Conservation (phyloP, 92 coral and sea anemone genomes). For the Zoanthus sociatus region DNA sequence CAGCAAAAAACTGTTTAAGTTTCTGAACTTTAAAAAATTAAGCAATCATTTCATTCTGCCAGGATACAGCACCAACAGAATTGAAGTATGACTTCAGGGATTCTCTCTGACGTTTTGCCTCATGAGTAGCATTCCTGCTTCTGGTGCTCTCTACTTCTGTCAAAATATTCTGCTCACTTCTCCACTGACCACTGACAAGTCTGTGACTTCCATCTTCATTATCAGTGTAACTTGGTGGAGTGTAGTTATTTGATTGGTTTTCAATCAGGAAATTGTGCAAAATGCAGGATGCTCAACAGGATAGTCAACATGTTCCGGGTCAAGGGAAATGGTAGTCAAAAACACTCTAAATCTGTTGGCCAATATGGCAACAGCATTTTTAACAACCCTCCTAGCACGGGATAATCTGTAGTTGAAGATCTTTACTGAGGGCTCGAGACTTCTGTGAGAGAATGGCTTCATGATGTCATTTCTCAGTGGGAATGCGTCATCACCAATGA, state of each 20-base stretch:
- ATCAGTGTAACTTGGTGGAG: constrained; percentile 45
- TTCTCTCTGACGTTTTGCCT: constrained; percentile 49
- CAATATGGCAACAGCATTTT: constrained; percentile 57
- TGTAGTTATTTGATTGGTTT: constrained; percentile 47
- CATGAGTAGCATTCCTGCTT: constrained; percentile 47
- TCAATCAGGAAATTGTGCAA: constrained; percentile 58
- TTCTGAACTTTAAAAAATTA: constrained; percentile 28
- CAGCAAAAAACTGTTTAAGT: constrained; percentile 31
- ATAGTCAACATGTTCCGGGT: constrained; percentile 44
- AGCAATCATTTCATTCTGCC: constrained; percentile 51
- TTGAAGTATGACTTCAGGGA: constrained; percentile 43
- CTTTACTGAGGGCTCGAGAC: constrained; percentile 43
- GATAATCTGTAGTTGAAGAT: constrained; percentile 60
- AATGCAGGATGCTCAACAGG: constrained; percentile 54
- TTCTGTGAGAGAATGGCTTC: constrained; percentile 52
- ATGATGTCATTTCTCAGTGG: constrained; percentile 45
- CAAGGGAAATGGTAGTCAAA: constrained; percentile 46
- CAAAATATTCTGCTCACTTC: constrained; percentile 18
- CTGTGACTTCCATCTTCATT: constrained; percentile 41
- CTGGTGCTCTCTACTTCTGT: constrained; percentile 42
- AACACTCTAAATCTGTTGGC: constrained; percentile 58
- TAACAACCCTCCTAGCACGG: constrained; percentile 52
- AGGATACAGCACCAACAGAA: constrained; percentile 50
- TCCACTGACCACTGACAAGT: constrained; percentile 45
- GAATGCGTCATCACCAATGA: constrained; percentile 55